Percentiles rank a stretch among this genome's conserved stretches.
phyloP scores from a whole-genome alignment of 1,140 invertebrate genomes.

The Drosophila neocordata region DNA sequence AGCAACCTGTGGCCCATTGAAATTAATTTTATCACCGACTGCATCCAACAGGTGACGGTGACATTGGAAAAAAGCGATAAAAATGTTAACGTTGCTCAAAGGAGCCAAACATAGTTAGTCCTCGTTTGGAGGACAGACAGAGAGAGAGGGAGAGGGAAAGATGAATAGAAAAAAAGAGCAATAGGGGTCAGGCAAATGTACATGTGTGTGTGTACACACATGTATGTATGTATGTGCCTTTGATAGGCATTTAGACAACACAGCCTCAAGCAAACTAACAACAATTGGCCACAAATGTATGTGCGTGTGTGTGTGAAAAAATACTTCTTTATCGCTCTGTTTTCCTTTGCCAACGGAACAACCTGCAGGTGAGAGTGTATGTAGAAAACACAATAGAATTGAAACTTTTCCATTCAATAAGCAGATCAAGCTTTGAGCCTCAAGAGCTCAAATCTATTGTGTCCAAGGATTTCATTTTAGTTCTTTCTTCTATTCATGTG shows the following conservation, averaged over 20 bases:
- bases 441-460: neutral
- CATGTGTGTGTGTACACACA: neutral
- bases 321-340: too few species aligned
- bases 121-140: neutral
- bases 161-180: neutral
- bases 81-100: slow-evolving; percentile 23
- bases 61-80: slow-evolving; percentile 57
- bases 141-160: neutral
- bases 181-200: neutral
- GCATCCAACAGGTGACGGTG: slow-evolving; percentile 64
- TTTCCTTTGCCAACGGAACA: too few species aligned
- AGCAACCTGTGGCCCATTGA: slow-evolving; percentile 45
- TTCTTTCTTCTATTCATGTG: too few species aligned
- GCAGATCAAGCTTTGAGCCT: neutral
- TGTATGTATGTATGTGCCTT: neutral
- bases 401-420: slow-evolving; percentile 2
- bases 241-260: neutral
- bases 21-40: slow-evolving; percentile 67
- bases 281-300: slow-evolving; percentile 9
- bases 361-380: too few species aligned
- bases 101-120: slow-evolving; percentile 16
- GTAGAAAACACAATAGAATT: slow-evolving; percentile 6
- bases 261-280: neutral
- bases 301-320: slow-evolving; percentile 2
- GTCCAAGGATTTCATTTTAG: neutral